Base-by-base conservation (phyloP, 2,113 vertebrate species). In the Apodemus sylvaticus region DNA sequence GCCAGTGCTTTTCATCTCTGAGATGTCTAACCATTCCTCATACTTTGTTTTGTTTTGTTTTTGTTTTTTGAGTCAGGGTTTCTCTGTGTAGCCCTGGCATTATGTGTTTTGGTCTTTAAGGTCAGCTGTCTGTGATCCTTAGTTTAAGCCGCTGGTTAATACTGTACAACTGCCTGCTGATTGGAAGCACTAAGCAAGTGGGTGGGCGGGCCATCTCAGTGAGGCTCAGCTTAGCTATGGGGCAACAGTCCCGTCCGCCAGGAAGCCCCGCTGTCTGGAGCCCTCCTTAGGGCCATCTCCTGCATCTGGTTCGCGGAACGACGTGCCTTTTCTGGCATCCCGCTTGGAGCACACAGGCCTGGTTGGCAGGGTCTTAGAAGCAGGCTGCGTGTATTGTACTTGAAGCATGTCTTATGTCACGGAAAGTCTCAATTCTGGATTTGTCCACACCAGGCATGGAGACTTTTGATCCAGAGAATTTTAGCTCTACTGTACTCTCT, bases 181-280 rank as follows among this genome's bases (percentile, higher is more conserved):
- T 71, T 94, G 78, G 87, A 79, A 89, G 48, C 78, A 76, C 58
- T 92, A 74, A 86, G 71, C 92, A 26, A 74, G 77, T 86, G 17
- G 5, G 26, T 86, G 10, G 13, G n/a, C 76, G 36, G 51, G 45
- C 60, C n/a, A 5, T 82, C 45, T 0, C 36, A 71, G 4, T 68
- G 64, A 66, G 64, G 29, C 9, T 12, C 45, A 39, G 76, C 14
- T 53, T 77, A 66, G 9, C 79, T 10, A 11, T 48, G 20, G n/a
- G 66, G 17, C 90, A 45, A 60, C 53, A 93, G 93, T 62, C 39
- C 36, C 34, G 34, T 58, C 17, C 48, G 26, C 86, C 74, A 55
- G 22, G 2, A 11, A 79, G 10, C 36, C 53, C 29, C 53, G 24
- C 16, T 85, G 64, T 48, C 64, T 45, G 55, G 24, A 8, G 7